Base-by-base conservation (phyloP, 2,888 invertebrate species). In the Eupithecia inturbata region DNA sequence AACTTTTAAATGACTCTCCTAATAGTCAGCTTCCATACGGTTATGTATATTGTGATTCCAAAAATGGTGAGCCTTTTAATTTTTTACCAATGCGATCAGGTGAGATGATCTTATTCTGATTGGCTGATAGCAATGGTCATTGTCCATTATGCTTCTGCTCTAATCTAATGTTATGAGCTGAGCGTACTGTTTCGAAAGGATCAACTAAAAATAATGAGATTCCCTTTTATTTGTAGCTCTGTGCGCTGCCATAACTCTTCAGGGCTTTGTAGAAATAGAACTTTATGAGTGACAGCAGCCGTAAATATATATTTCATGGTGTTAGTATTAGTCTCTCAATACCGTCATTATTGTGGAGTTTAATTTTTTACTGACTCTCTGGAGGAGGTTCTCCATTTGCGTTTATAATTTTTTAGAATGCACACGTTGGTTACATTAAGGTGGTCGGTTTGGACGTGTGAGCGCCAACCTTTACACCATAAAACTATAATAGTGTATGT, bases 151-250 rank as follows among this genome's bases (percentile, higher is more conserved):
- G 62, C 19, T 7, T 31, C 28, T 31, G 16, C 62, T 62, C 10
- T 33, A 53, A 70, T 70, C 63, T 63, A 68, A 39, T 74, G 68
- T 68, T 68, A 66, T 74, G 70, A 74, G 70, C 28, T 10, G 49
- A 45, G 26, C 33, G 71, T 60, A 31, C 28, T 74, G 71, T 74
- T 71, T 74, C 62, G 71, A 74, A 64, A 74, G 71, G 74, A 74
- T 74, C 66, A 68, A 68, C 66, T 68, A 45, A 71, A 74, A 74
- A 68, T 74, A 74, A 69, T 60, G 71, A 22, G 33, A 19, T n/a
- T 41, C 68, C 10, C 28, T 64, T 57, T 68, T 71, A 60, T 72
- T 62, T 45, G 71, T 67, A 26, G 57, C 33, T 3, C 57, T 41
- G 74, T 74, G 66, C 64, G 31, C 67, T 36, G 63, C 19, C 39